Percentiles rank a stretch among this genome's conserved stretches.
phyloP scores from a whole-genome alignment of 2,797 vertebrate species.

The Sciurus carolinensis region DNA sequence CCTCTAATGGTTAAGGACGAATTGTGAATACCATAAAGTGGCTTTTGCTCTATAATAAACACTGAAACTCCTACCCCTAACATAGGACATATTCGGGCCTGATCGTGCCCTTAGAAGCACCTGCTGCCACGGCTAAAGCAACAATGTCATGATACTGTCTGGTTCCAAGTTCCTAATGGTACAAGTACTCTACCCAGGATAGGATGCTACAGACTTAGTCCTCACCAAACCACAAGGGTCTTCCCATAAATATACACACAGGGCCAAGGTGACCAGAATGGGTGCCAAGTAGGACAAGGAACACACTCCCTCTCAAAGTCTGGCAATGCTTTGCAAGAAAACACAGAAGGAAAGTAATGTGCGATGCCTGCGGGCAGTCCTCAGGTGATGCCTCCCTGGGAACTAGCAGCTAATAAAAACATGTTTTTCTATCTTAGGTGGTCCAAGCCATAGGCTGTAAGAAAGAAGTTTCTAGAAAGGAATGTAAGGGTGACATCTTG shows the following conservation, averaged over 20 bases:
- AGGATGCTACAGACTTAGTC: not conserved
- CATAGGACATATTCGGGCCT: not conserved
- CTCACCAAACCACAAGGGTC: not conserved
- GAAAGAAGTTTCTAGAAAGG: not conserved
- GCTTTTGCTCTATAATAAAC: not conserved
- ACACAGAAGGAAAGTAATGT: not conserved
- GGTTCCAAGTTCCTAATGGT: not conserved
- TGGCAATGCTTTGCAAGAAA: not conserved
- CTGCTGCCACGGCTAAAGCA: not conserved
- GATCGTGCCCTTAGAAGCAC: not conserved
- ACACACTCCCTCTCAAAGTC: not conserved
- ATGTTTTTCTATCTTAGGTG: not conserved
- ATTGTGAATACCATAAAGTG: not conserved
- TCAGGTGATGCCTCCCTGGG: not conserved
- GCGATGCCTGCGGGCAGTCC: not conserved
- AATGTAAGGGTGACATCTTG: not conserved
- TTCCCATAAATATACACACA: not conserved
- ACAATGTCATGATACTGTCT: not conserved
- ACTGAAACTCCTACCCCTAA: not conserved
- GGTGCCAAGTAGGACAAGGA: not conserved
- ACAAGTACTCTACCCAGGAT: not conserved
- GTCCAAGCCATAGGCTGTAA: not conserved
- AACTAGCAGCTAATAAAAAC: not conserved
- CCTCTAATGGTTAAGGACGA: not conserved
- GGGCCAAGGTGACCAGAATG: not conserved